Percentiles rank a stretch among this genome's conserved stretches.
Conservation (phyloP, 92 coral and sea anemone species). For the Scolanthus callimorphus region DNA sequence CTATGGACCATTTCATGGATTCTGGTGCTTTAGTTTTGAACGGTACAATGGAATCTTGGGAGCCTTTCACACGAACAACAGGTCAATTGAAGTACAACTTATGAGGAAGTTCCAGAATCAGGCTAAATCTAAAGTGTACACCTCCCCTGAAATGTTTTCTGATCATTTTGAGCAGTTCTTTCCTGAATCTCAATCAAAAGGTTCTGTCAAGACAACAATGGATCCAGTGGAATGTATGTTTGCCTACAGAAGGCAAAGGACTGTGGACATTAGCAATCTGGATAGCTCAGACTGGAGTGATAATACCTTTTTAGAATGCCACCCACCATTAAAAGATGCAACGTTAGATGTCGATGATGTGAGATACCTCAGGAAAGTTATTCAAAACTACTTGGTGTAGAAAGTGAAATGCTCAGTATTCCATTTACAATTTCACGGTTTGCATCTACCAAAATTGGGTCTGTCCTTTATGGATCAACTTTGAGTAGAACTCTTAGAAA, state of each 20-base stretch:
- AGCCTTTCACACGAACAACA: no score
- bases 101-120: constrained; percentile 47
- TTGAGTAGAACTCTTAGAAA: constrained; percentile 39
- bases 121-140: constrained; percentile 19
- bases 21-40: no score
- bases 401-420: constrained; percentile 21
- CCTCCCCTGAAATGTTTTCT: constrained; percentile 24
- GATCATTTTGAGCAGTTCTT: no score
- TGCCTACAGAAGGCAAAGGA: constrained; percentile 10
- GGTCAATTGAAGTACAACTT: no score
- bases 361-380: constrained; percentile 28
- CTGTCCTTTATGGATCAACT: constrained; percentile 21
- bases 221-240: constrained; percentile 15
- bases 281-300: constrained; percentile 35
- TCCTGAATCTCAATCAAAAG: no score
- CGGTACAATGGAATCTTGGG: no score
- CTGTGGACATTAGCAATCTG: constrained; percentile 6
- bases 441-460: constrained; percentile 12
- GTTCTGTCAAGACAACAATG: constrained; percentile 37
- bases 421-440: constrained; percentile 36
- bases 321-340: constrained; percentile 35
- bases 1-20: no score
- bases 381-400: constrained; percentile 28
- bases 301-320: no score
- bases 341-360: constrained; percentile 49